phyloP scores from a whole-genome alignment of 2,797 vertebrate genomes.

The Buphagus erythrorhynchus region DNA sequence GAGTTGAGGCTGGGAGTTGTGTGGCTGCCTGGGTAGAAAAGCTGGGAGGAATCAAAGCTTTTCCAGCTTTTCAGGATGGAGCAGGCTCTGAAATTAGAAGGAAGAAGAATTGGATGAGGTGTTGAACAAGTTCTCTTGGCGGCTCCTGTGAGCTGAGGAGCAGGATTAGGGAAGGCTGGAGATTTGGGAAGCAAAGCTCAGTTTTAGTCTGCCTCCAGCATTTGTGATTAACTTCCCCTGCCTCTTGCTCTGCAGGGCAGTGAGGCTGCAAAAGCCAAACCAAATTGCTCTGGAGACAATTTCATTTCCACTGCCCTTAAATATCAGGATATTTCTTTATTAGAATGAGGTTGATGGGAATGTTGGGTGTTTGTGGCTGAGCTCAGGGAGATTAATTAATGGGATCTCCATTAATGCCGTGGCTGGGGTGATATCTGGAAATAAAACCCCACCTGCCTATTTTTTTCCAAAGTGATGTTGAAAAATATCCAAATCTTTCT shows the following conservation, averaged over 20 bases:
- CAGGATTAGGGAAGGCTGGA: neutral
- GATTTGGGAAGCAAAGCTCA: neutral
- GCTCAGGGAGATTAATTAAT: neutral
- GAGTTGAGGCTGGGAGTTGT: neutral
- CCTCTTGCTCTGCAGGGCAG: neutral
- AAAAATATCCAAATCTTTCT: neutral
- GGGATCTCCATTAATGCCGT: rapidly evolving
- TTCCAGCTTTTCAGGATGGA: neutral
- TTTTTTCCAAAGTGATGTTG: neutral
- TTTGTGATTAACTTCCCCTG: neutral
- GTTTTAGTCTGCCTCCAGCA: neutral
- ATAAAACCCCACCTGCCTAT: neutral
- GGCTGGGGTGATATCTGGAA: neutral
- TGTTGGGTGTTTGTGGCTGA: neutral
- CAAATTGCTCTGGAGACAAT: neutral
- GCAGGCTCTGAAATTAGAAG: neutral
- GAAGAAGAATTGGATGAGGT: neutral
- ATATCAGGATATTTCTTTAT: neutral
- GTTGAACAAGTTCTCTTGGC: neutral
- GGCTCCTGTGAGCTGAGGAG: neutral
- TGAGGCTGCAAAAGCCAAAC: neutral
- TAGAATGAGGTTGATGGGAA: neutral
- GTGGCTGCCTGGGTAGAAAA: neutral
- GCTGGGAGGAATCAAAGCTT: neutral
- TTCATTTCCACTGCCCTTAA: neutral